Percentiles rank a stretch among this genome's conserved stretches.
Conservation (phyloP, 1,140 invertebrate species). For the Drosophila mauritiana region DNA sequence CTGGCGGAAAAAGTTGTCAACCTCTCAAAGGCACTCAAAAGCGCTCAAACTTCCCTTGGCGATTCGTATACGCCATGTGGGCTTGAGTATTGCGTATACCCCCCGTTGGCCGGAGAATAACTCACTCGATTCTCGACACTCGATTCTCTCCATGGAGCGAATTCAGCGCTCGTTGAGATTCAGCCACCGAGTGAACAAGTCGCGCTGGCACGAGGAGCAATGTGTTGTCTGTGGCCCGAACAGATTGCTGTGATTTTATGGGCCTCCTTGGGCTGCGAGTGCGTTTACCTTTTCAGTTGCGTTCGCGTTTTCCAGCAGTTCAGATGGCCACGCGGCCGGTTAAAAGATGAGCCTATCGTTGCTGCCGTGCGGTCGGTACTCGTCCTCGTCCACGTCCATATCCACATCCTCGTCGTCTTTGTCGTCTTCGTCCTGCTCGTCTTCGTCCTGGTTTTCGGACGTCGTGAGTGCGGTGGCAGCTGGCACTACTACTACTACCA, state of each 20-base stretch:
- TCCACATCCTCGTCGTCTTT: slow-evolving; percentile 29
- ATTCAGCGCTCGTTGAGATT: slow-evolving; percentile 45
- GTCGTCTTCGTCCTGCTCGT: slow-evolving; percentile 42
- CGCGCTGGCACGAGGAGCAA: slow-evolving; percentile 34
- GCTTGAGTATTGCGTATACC: slow-evolving; percentile 28
- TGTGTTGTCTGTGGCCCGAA: slow-evolving; percentile 70
- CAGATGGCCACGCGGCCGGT: slow-evolving; percentile 70
- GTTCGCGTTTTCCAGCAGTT: slow-evolving; percentile 80
- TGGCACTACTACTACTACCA: slow-evolving; percentile 24
- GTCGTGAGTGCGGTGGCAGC: slow-evolving; percentile 47
- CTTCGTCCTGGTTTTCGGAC: slow-evolving; percentile 29
- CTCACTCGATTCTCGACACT: neutral
- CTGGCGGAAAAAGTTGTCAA: slow-evolving; percentile 43
- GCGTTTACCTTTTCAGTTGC: slow-evolving; percentile 84
- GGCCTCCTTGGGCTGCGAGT: slow-evolving; percentile 62
- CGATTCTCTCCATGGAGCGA: slow-evolving; percentile 1
- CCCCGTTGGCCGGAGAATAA: slow-evolving; percentile 13
- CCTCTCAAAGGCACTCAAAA: slow-evolving; percentile 5
- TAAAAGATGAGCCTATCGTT: slow-evolving; percentile 30
- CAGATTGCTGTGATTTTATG: slow-evolving; percentile 74
- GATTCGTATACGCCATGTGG: slow-evolving; percentile 12
- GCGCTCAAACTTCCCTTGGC: neutral
- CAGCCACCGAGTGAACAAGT: slow-evolving; percentile 17
- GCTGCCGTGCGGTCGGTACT: slow-evolving; percentile 40
- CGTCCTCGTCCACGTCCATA: slow-evolving; percentile 18